Evolutionary conservation across 1,140 invertebrate genomes (phyloP), one percentile per base, ranked within the genome.

Genomic region (Pogonus chalceus): DNA sequence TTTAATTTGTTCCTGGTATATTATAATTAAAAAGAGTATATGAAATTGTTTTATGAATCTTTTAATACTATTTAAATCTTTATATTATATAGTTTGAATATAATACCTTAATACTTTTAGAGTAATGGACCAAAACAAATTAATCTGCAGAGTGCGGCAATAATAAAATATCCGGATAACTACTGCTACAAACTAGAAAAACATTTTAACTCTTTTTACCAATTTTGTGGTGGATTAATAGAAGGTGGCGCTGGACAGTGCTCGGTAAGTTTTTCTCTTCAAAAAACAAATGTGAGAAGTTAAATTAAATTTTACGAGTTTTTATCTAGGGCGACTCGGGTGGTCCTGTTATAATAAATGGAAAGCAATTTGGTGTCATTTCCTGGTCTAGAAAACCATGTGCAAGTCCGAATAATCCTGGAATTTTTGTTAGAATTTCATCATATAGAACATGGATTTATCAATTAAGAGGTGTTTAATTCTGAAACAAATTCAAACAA

Each of bases 341-440:
- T 18, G 71, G 70, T 3, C 70, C 70, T 10, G 52, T 72, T 12
- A 23, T 70, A 1, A 49, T 67, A 0, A 37, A 56, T 7, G 58
- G 56, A 4, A 64, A 60, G 20, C 66, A 70, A 51, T 58, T 69
- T 3, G 70, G 70, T 0, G 68, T 72, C 16, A 69, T 72, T 16
- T 70, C 69, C 1, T 72, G 69, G 69, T 69, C 68, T 51, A 55
- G 58, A 0, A 70, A 70, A 50, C 68, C 67, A 1, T 75, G 73
- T 47, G 67, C 70, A 3, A 55, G 60, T 1, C 60, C 68, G 2
- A 67, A 63, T 10, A 68, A 67, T 52, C 71, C 73, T 1, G 70
- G 70, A 12, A 69, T 75, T 1, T 75, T 71, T 20, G 71, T 78
- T 0, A 69, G 69, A 58, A 70, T 78, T 0, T 66, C 70, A 0